phyloP scores from a whole-genome alignment of 2,888 invertebrate genomes.

The Caenorhabditis parvicauda region DNA sequence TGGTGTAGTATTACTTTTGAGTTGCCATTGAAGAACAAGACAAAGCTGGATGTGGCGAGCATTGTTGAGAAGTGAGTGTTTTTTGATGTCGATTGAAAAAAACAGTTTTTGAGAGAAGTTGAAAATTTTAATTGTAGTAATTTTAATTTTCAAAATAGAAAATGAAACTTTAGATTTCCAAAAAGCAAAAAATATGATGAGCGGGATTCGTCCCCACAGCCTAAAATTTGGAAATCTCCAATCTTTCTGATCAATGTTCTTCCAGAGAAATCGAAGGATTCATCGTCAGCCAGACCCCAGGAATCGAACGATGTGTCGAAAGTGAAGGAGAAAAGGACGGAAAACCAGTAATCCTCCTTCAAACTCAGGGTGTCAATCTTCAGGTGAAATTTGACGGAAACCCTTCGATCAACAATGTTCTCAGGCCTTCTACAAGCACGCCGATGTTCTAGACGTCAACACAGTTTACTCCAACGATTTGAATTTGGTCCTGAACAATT shows the following conservation, averaged over 20 bases:
- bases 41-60: constrained; percentile 76
- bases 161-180: not conserved
- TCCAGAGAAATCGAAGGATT: constrained; percentile 69
- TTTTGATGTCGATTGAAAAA: not conserved
- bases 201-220: no score
- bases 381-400: constrained; percentile 61
- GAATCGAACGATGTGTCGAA: constrained; percentile 82
- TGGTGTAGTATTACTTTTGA: constrained; percentile 83
- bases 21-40: constrained; percentile 65
- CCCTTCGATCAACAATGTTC: constrained; percentile 4
- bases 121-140: not conserved
- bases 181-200: not conserved
- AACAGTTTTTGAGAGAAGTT: not conserved
- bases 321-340: constrained; percentile 67
- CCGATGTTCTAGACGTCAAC: constrained; percentile 72
- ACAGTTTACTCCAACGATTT: constrained; percentile 83
- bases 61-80: constrained; percentile 68
- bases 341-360: constrained; percentile 68
- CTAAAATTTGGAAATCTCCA: not conserved
- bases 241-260: no score
- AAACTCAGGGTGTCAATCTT: constrained; percentile 94
- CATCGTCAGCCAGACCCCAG: constrained; percentile 73
- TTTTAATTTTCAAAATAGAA: not conserved
- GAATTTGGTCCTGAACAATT: constrained; percentile 79
- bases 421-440: constrained; percentile 82